phyloP scores from a whole-genome alignment of 2,888 invertebrate species.

The Pteria penguin region DNA sequence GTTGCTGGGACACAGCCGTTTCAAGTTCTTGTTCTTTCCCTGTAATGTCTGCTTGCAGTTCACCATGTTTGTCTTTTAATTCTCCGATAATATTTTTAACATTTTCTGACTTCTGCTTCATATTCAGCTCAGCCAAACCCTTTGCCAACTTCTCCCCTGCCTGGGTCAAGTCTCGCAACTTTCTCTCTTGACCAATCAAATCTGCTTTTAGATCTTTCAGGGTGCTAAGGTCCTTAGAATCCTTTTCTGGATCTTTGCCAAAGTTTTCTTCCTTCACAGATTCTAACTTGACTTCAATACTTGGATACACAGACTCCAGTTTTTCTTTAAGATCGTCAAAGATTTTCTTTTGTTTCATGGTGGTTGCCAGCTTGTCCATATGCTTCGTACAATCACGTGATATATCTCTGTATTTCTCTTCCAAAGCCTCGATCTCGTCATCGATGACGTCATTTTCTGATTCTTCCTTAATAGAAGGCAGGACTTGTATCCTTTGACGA shows the following conservation, averaged over 20 bases:
- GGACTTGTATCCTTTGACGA: slow-evolving; percentile 68
- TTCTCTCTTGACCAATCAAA: slow-evolving; percentile 74
- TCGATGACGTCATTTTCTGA: slow-evolving; percentile 68
- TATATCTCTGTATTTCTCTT: slow-evolving; percentile 73
- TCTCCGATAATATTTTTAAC: slow-evolving; percentile 57
- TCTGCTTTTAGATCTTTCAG: slow-evolving; percentile 74
- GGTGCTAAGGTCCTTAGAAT: slow-evolving; percentile 58
- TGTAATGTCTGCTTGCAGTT: slow-evolving; percentile 65
- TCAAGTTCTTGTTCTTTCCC: slow-evolving; percentile 72
- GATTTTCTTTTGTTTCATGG: slow-evolving; percentile 68
- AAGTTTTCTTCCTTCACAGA: slow-evolving; percentile 59
- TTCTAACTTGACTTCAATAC: slow-evolving; percentile 65
- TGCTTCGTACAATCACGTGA: slow-evolving; percentile 69
- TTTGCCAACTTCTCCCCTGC: slow-evolving; percentile 90
- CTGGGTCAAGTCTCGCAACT: slow-evolving; percentile 68
- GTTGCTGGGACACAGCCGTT: slow-evolving; percentile 70
- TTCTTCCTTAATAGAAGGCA: slow-evolving; percentile 72
- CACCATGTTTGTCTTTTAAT: slow-evolving; percentile 62
- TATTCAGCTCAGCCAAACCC: slow-evolving; percentile 87
- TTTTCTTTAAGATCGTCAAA: slow-evolving; percentile 71
- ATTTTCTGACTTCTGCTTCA: slow-evolving; percentile 64
- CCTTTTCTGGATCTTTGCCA: slow-evolving; percentile 64
- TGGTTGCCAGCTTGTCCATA: slow-evolving; percentile 65
- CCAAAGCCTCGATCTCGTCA: slow-evolving; percentile 71
- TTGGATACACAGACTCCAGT: slow-evolving; percentile 65